A percentile compares a stretch with the other conserved stretches of the same genome.
Conservation (phyloP, 2,113 vertebrate species). For the Microcebus griseorufus region DNA sequence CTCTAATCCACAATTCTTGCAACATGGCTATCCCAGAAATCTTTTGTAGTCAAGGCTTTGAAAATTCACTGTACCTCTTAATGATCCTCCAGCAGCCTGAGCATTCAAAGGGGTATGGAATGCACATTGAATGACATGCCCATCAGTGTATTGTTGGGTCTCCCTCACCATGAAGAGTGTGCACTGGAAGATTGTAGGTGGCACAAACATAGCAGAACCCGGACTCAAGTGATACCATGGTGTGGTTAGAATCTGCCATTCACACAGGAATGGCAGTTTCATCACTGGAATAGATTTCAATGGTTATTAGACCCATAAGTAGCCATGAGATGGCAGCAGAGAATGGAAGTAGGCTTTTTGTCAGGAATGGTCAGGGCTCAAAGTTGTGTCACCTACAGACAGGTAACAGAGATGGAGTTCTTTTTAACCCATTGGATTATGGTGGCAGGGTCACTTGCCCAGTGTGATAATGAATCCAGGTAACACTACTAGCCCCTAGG, state of each 20-base stretch:
- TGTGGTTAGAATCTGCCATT: neutral
- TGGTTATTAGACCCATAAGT: neutral
- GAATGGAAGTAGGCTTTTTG: neutral
- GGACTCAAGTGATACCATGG: neutral
- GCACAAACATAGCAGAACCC: neutral
- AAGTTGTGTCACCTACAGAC: neutral
- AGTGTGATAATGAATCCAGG: neutral
- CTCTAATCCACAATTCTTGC: neutral
- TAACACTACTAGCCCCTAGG: neutral
- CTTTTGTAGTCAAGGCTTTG: neutral
- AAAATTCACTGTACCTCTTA: neutral
- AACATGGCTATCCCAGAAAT: neutral
- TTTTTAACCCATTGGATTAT: neutral
- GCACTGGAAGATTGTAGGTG: neutral
- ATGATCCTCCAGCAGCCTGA: neutral
- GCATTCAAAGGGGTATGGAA: neutral
- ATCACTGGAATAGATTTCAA: neutral
- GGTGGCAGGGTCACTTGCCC: neutral
- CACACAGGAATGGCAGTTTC: neutral
- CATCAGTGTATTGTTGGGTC: neutral
- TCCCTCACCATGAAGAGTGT: neutral
- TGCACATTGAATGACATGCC: neutral
- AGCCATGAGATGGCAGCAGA: constrained; percentile 21
- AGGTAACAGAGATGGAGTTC: neutral
- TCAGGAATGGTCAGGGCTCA: neutral